Evolutionary conservation across 2,888 invertebrate genomes (phyloP).

Genomic region (Napeogenes inachia): DNA sequence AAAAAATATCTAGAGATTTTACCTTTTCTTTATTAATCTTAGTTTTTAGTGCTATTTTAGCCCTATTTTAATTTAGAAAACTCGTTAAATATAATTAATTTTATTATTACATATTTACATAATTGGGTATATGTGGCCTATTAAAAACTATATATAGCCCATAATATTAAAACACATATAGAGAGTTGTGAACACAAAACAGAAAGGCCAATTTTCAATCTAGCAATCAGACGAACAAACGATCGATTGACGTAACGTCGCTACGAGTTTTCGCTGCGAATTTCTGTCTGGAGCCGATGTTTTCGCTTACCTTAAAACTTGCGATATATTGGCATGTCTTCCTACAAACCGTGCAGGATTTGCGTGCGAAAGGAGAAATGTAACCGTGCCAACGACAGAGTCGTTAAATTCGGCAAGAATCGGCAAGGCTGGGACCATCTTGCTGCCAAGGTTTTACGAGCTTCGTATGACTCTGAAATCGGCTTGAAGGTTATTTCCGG

Average conservation of each 20-base stretch:
- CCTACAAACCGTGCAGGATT: constrained; percentile 54
- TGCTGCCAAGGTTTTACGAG: constrained; percentile 63
- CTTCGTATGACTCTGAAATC: constrained; percentile 63
- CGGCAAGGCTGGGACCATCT: constrained; percentile 49
- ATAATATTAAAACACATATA: constrained; percentile 14
- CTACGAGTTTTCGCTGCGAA: constrained; percentile 50
- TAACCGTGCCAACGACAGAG: constrained; percentile 59
- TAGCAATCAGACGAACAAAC: constrained; percentile 66
- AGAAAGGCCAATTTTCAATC: constrained; percentile 57
- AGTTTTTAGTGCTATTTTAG: too few relatives aligned
- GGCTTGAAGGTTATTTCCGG: constrained; percentile 55
- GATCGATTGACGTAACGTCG: constrained; percentile 62
- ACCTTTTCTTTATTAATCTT: too few relatives aligned
- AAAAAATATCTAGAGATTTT: too few relatives aligned
- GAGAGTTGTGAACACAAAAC: constrained; percentile 50
- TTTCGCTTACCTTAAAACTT: constrained; percentile 52
- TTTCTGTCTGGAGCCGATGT: constrained; percentile 45
- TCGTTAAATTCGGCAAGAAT: constrained; percentile 63
- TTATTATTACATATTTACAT: too few relatives aligned
- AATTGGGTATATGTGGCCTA: too few relatives aligned
- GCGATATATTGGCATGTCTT: constrained; percentile 56
- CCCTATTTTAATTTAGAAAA: too few relatives aligned
- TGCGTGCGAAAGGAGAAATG: constrained; percentile 62
- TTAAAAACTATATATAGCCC: neutral
- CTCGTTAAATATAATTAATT: too few relatives aligned